Evolutionary conservation across 2,888 invertebrate genomes (phyloP).

Genomic region (Phragmatobia fuliginosa): DNA sequence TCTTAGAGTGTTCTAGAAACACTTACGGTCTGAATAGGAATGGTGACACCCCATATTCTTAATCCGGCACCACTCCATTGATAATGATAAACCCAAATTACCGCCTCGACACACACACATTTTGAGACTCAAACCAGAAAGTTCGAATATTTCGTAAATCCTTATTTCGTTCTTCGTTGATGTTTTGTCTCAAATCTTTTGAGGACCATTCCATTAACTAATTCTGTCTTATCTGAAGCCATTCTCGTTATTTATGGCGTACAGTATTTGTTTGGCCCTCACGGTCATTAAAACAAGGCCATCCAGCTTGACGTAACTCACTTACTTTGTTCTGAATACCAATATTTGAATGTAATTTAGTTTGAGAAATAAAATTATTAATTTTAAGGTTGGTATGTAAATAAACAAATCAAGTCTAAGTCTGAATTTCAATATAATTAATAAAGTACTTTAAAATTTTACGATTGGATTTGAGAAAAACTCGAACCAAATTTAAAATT

Average conservation of each 20-base stretch:
- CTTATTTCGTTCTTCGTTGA: constrained; percentile 4
- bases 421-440: background rate
- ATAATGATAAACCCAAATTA: background rate
- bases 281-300: constrained; percentile 39
- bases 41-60: too few relatives aligned
- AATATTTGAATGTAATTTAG: constrained; percentile 44
- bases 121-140: background rate
- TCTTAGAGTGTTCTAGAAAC: too few relatives aligned
- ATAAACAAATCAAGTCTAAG: background rate
- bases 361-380: constrained; percentile 22
- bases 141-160: background rate
- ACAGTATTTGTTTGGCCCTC: constrained; percentile 34
- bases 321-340: constrained; percentile 37
- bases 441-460: background rate
- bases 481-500: constrained; percentile 23
- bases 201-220: constrained; percentile 13
- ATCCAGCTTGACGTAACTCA: constrained; percentile 30
- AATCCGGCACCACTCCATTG: too few relatives aligned
- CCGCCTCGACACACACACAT: background rate
- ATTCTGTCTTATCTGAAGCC: constrained; percentile 24
- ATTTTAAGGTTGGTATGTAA: background rate
- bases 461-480: background rate
- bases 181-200: background rate
- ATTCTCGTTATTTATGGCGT: constrained; percentile 32
- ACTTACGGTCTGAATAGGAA: too few relatives aligned